A percentile compares a stretch with the other conserved stretches of the same genome.
Conservation (phyloP, 2,888 invertebrate genomes). For the Vanessa cardui region DNA sequence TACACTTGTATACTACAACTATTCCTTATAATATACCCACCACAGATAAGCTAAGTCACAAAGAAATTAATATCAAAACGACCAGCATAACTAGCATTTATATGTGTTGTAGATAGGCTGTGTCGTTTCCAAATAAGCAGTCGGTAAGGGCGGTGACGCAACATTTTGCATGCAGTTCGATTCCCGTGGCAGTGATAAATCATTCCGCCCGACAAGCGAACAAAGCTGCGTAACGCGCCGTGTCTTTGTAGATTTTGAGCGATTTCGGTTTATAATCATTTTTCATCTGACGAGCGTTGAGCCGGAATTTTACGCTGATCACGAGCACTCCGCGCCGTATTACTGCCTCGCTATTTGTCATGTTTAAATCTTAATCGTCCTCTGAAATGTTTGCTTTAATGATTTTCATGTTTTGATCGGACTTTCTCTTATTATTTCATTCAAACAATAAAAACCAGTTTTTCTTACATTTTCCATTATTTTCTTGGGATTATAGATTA, state of each 20-base stretch:
- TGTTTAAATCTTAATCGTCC: conserved; percentile 38
- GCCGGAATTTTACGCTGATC: conserved; percentile 71
- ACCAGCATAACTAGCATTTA: conserved; percentile 37
- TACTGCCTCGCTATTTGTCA: conserved; percentile 33
- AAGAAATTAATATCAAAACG: conserved; percentile 11
- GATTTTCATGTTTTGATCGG: neutral
- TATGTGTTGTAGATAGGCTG: conserved; percentile 44
- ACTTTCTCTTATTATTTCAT: neutral
- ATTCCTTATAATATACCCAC: conserved; percentile 43
- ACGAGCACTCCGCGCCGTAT: conserved; percentile 43
- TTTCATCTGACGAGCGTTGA: conserved; percentile 61
- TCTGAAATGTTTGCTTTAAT: conserved; percentile 17
- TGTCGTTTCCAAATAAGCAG: conserved; percentile 40
- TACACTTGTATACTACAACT: conserved; percentile 55
- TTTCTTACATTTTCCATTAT: too few species aligned
- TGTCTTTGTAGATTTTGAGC: conserved; percentile 80
- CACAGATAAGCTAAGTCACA: conserved; percentile 45
- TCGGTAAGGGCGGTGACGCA: conserved; percentile 68
- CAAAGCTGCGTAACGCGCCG: conserved; percentile 80
- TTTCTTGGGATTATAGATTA: too few species aligned
- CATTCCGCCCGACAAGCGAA: conserved; percentile 70
- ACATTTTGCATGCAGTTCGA: conserved; percentile 76
- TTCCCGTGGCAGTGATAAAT: conserved; percentile 66
- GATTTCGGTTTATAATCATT: conserved; percentile 78
- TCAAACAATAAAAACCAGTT: too few species aligned